Conservation (phyloP, 1,140 invertebrate genomes). For the Yoshiicerus persimilis region DNA sequence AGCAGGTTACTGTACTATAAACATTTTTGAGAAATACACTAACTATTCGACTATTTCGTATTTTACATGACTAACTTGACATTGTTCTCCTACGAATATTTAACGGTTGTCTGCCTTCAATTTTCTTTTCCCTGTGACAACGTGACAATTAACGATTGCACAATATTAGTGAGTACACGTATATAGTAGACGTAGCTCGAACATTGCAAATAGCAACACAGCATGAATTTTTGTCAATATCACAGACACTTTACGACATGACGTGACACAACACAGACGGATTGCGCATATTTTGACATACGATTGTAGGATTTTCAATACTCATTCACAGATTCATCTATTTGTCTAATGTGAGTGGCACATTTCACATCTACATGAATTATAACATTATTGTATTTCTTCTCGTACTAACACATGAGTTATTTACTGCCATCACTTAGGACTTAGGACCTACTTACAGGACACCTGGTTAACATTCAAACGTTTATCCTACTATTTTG, state of each 20-base stretch:
- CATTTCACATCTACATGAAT: not conserved
- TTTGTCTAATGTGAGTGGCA: not conserved
- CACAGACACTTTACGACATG: not conserved
- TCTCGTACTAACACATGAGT: not conserved
- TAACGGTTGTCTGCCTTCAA: not conserved
- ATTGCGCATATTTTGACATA: slow-evolving; percentile 4
- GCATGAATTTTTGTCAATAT: not conserved
- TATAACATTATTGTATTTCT: not conserved
- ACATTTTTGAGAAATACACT: not conserved
- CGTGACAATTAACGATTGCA: not conserved
- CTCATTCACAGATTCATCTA: not conserved
- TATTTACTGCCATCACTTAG: not conserved
- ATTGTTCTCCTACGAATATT: not conserved
- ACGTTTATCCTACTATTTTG: no score
- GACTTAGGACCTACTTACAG: no score
- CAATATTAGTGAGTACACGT: not conserved
- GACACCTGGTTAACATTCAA: no score
- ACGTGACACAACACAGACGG: not conserved
- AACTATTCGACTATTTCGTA: not conserved
- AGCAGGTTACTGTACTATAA: no score
- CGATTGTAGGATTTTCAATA: not conserved
- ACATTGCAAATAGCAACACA: not conserved
- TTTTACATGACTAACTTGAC: not conserved
- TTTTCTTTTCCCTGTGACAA: not conserved
- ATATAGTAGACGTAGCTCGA: not conserved